A percentile compares a stretch with the other conserved stretches of the same genome.
Evolutionary conservation across 2,888 invertebrate species (phyloP).

Genomic region (Sarcophaga subvicina): DNA sequence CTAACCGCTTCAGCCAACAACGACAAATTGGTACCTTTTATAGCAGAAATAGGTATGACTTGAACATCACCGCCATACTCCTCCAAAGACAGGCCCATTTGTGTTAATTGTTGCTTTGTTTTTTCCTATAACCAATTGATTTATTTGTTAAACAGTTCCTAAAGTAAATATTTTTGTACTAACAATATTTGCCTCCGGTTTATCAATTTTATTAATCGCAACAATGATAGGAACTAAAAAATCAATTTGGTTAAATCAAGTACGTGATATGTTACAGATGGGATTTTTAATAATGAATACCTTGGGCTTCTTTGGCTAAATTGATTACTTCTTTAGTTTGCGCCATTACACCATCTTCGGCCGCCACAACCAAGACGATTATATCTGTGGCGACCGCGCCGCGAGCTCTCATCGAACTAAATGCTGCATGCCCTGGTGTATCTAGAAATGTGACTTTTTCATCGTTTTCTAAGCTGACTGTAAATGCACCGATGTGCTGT

Average conservation of each 20-base stretch:
- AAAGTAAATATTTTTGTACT: slow-evolving; percentile 78
- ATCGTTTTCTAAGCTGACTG: slow-evolving; percentile 87
- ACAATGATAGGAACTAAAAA: slow-evolving; percentile 95
- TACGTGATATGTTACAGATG: background rate
- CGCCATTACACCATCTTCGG: slow-evolving; percentile 99
- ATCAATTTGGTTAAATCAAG: slow-evolving; percentile 4
- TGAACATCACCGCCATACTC: slow-evolving; percentile 96
- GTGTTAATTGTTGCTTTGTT: slow-evolving; percentile 88
- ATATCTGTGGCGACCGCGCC: slow-evolving; percentile 98
- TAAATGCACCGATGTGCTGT: slow-evolving; percentile 99
- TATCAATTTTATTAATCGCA: slow-evolving; percentile 99
- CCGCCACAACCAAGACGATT: slow-evolving; percentile 97
- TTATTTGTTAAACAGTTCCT: background rate
- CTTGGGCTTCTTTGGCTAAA: slow-evolving; percentile 90
- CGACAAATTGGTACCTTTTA: slow-evolving; percentile 90
- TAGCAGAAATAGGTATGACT: slow-evolving; percentile 94
- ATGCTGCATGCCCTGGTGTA: slow-evolving; percentile 99
- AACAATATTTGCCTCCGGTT: slow-evolving; percentile 94
- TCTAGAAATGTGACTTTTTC: slow-evolving; percentile 96
- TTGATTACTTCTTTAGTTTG: slow-evolving; percentile 96
- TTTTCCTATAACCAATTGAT: slow-evolving; percentile 83
- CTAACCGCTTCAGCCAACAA: slow-evolving; percentile 91
- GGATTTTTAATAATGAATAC: slow-evolving; percentile 77
- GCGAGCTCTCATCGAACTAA: slow-evolving; percentile 94
- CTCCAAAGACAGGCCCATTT: slow-evolving; percentile 92